phyloP scores from a whole-genome alignment of 37 sponge, comb jelly and placozoan genomes.

The Chondrosia reniformis region DNA sequence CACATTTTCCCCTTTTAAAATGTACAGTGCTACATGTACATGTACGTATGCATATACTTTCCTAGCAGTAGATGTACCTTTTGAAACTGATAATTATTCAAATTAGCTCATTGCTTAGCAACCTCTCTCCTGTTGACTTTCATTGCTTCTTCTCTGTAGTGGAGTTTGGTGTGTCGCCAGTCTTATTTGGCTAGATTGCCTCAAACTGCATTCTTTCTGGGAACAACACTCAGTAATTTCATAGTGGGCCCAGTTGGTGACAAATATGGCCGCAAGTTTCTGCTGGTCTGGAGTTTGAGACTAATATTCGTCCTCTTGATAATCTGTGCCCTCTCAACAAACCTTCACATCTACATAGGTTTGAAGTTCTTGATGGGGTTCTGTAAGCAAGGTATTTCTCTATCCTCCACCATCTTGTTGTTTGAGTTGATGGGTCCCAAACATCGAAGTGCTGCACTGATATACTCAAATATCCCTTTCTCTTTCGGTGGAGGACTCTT shows the following conservation, averaged over 20 bases:
- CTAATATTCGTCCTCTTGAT: neutral
- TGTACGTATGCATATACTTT: neutral
- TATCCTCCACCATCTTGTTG: neutral
- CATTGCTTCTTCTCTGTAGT: constrained; percentile 3
- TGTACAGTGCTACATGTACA: neutral
- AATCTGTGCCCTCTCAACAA: neutral
- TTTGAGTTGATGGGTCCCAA: neutral
- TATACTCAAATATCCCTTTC: neutral
- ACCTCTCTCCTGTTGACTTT: too few species aligned
- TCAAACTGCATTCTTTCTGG: constrained; percentile 9
- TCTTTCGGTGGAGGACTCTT: neutral
- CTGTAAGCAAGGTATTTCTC: neutral
- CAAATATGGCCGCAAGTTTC: neutral
- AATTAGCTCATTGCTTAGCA: too few species aligned
- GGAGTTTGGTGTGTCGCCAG: neutral
- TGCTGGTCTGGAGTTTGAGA: neutral
- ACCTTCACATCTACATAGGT: neutral
- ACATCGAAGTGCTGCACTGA: neutral
- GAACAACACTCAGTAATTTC: neutral
- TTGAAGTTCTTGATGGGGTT: neutral
- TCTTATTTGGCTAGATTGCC: neutral
- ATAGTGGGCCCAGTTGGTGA: neutral
- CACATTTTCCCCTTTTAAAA: too few species aligned
- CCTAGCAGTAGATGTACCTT: too few species aligned
- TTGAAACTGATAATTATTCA: neutral